Conservation (phyloP, 2,113 vertebrate species). For the Motacilla tschutschensis region DNA sequence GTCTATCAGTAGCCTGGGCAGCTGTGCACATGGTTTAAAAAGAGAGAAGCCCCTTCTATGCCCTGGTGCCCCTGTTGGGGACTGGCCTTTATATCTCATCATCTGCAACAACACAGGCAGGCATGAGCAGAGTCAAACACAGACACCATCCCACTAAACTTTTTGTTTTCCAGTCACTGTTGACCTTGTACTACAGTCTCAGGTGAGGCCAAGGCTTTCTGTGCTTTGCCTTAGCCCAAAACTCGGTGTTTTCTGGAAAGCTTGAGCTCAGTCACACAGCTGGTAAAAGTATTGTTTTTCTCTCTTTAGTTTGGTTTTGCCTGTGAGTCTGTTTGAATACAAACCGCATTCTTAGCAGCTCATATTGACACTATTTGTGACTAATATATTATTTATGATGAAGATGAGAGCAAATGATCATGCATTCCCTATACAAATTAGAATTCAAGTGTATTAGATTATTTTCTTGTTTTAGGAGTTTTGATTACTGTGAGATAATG, state of each 20-base stretch:
- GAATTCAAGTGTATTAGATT: neutral
- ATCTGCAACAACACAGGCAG: neutral
- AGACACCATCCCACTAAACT: neutral
- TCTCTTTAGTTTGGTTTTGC: neutral
- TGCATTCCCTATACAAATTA: neutral
- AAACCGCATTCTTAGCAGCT: neutral
- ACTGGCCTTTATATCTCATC: neutral
- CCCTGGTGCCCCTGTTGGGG: neutral
- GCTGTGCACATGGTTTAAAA: neutral
- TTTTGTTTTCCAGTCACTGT: neutral
- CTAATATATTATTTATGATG: neutral
- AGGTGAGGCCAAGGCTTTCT: neutral
- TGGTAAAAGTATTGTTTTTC: neutral
- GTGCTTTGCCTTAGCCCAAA: neutral
- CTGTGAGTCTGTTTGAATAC: neutral
- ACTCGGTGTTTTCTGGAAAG: neutral
- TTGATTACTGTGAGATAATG: neutral
- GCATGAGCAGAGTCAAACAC: neutral
- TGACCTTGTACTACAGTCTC: neutral
- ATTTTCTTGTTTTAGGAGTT: neutral
- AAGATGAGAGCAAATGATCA: neutral
- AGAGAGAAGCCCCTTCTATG: neutral
- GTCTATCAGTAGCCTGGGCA: neutral
- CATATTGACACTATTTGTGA: neutral
- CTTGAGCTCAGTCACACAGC: neutral